Evolutionary conservation across 2,797 vertebrate genomes (phyloP), one percentile per base, ranked within the genome.

Genomic region (Pseudochaenichthys georgianus): DNA sequence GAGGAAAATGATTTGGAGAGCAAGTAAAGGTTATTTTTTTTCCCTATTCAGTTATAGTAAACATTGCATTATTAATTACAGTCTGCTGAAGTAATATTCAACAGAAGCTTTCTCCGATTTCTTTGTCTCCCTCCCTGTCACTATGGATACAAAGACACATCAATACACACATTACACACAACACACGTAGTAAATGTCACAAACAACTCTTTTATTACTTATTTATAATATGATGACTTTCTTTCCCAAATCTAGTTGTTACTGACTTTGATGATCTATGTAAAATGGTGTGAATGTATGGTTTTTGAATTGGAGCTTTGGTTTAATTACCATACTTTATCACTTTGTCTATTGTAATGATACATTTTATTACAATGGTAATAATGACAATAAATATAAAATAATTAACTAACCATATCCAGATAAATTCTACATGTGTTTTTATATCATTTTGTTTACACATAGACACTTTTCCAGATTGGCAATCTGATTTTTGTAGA

Each of bases 1-100:
- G 54, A 54, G 16, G n/a, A 47, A 60, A 53, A 53, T n/a, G 13
- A 43, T 64, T 52, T 54, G 9, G 41, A 34, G 66, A 70, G 50
- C 31, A 28, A 51, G 8, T 46, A 11, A 47, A 41, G 21, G 5
- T 58, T 47, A 23, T 13, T 61, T 55, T 55, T 23, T 34, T 55
- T 58, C 3, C 2, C 46, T 45, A 13, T 57, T 57, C 17, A 46
- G 3, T 48, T 9, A 23, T 13, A 54, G 15, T 53, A 38, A 68
- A 65, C 9, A 1, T 46, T 43, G 21, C 31, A 47, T 47, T 43
- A 59, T 62, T 57, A 21, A 46, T 73, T 42, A 31, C 15, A 38
- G 10, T 7, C 10, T 21, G 13, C 70, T 23, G 41, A 68, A 50
- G 15, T 57, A 2, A 28, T 48, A 23, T 64, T 54, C 47, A 31